Percentiles rank a stretch among this genome's conserved stretches.
Evolutionary conservation across 1,140 invertebrate species (phyloP).

Genomic region (Drosophila willistoni): DNA sequence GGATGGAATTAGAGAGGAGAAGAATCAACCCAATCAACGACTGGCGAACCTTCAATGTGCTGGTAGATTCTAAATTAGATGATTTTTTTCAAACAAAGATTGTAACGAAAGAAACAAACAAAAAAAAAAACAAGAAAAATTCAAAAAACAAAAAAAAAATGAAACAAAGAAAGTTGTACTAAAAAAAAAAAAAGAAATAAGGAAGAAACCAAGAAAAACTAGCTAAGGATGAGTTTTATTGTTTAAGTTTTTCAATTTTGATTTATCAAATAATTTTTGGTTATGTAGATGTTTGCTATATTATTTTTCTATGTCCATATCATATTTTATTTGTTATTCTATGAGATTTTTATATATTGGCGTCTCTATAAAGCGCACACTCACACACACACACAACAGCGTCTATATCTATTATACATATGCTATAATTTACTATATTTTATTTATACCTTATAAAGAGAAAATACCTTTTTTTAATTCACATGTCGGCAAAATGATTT

Average conservation of each 20-base stretch:
- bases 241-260: conserved; percentile 72
- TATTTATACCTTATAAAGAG: conserved; percentile 68
- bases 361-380: conserved; percentile 52
- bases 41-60: conserved; percentile 76
- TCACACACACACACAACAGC: conserved; percentile 43
- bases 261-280: conserved; percentile 55
- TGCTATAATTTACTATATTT: conserved; percentile 37
- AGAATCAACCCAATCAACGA: conserved; percentile 70
- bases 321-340: conserved; percentile 73
- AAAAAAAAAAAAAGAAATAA: conserved; percentile 25
- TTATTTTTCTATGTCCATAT: conserved; percentile 66
- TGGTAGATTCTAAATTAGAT: conserved; percentile 76
- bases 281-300: conserved; percentile 73
- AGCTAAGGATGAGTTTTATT: conserved; percentile 25
- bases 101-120: conserved; percentile 23
- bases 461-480: conserved; percentile 63
- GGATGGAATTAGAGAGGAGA: conserved; percentile 39
- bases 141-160: conserved; percentile 23
- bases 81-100: conserved; percentile 42
- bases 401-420: conserved; percentile 3
- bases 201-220: conserved; percentile 52
- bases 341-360: conserved; percentile 69
- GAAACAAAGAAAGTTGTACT: conserved; percentile 56
- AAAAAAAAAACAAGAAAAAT: conserved; percentile 17
- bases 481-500: conserved; percentile 68